A percentile compares a stretch with the other conserved stretches of the same genome.
Evolutionary conservation across 2,113 vertebrate species (phyloP).

Genomic region (Chionodraco myersi): DNA sequence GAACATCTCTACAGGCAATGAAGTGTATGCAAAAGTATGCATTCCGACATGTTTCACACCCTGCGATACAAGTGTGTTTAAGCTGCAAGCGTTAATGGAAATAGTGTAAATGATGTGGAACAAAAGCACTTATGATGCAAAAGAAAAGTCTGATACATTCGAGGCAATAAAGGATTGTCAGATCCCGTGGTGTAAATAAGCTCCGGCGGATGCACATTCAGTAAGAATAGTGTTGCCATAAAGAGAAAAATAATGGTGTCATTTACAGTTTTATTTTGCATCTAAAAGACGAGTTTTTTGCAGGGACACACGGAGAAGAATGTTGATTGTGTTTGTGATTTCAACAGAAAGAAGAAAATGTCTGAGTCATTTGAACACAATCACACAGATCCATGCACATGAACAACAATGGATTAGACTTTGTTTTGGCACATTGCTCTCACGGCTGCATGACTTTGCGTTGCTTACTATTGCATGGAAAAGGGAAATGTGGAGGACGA

Average conservation of each 20-base stretch:
- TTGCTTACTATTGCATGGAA: slow-evolving; percentile 2
- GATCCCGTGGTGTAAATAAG: slow-evolving; percentile 29
- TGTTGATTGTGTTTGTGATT: background rate
- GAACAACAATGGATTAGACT: slow-evolving; percentile 12
- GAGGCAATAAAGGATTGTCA: slow-evolving; percentile 38
- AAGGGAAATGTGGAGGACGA: slow-evolving; percentile 20
- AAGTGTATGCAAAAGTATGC: slow-evolving; percentile 24
- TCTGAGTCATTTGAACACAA: background rate
- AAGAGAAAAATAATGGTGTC: background rate
- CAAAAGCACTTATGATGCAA: slow-evolving; percentile 51
- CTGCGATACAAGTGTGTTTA: slow-evolving; percentile 43
- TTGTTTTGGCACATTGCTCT: slow-evolving; percentile 10
- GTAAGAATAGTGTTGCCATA: background rate
- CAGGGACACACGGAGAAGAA: slow-evolving; percentile 2
- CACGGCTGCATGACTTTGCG: slow-evolving; percentile 4
- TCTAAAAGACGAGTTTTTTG: slow-evolving; percentile 8
- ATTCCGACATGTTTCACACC: background rate
- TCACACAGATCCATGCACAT: background rate
- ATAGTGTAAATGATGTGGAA: slow-evolving; percentile 55
- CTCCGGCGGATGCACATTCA: slow-evolving; percentile 20
- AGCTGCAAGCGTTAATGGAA: slow-evolving; percentile 48
- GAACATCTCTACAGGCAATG: slow-evolving; percentile 18
- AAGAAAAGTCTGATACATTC: slow-evolving; percentile 39
- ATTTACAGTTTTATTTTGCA: slow-evolving; percentile 29
- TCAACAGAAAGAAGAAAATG: background rate